phyloP scores from a whole-genome alignment of 1,140 invertebrate genomes.

The Olivierus martensii region DNA sequence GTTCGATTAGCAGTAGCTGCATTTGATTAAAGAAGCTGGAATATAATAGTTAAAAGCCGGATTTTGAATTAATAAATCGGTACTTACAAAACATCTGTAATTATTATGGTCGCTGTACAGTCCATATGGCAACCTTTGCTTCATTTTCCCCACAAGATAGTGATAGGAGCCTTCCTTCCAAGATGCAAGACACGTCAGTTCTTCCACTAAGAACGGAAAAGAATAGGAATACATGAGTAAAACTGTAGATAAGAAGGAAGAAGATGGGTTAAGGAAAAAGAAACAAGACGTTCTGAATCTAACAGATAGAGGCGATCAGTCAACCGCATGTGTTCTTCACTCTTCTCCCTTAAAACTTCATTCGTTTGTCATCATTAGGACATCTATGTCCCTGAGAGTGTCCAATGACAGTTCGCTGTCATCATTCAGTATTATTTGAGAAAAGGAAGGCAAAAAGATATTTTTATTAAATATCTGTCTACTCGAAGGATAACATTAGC shows the following conservation, averaged over 20 bases:
- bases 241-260: not conserved
- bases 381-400: not conserved
- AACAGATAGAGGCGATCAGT: no score
- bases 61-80: no score
- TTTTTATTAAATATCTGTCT: no score
- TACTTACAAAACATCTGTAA: slow-evolving; percentile 64
- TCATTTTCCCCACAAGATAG: slow-evolving; percentile 64
- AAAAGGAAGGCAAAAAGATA: no score
- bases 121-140: slow-evolving; percentile 51
- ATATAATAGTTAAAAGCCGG: slow-evolving; percentile 18
- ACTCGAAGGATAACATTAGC: no score
- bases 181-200: slow-evolving; percentile 65
- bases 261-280: not conserved
- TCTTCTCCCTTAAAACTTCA: not conserved
- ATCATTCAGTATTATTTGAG: no score
- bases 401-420: no score
- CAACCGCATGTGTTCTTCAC: no score
- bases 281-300: not conserved
- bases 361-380: not conserved
- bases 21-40: not conserved
- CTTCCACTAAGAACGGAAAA: slow-evolving; percentile 49
- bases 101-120: slow-evolving; percentile 36
- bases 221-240: not conserved
- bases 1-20: no score
- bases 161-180: slow-evolving; percentile 80